Base-by-base conservation (phyloP, 2,797 vertebrate species). In the Prionace glauca region DNA sequence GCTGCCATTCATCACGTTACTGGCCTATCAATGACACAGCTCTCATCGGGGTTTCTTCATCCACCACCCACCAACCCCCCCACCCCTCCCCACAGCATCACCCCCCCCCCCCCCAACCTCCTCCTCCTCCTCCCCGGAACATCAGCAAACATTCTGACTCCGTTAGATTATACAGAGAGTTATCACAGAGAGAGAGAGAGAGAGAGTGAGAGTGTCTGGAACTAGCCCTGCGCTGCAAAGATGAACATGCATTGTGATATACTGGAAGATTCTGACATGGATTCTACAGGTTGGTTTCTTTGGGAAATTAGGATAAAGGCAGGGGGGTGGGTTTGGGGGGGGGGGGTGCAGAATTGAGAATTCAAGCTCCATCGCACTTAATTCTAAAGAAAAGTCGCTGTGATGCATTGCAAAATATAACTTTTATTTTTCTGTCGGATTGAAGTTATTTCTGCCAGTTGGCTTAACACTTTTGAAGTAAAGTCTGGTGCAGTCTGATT, bases 11-110 rank as follows among this genome's bases (percentile, higher is more conserved):
- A 99, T 99, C 99, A 99, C 98, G 98, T 98, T 98, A 98, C 98
- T 98, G 99, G 99, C 99, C 99, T 99, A 99, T 99, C 99, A 99
- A 99, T 99, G 99, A 99, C 99, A 99, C 98, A 98, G 98, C 98
- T 97, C 99, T 98, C 99, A 99, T 99, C 99, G 98, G 98, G 98
- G 98, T 99, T 99, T 98, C 99, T 99, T 98, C 50, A 56, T 56
- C 50, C 45, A 50, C 45, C 45, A 50, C 50, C 50, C 41, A 41
- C 41, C 41, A 41, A 56, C 50, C 4, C 50, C 50, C 50, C 50
- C 50, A 2, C 45, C 50, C 3, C 50, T 7, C 5, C 3, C 50
- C 50, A 4, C 50, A 56, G 50, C 50, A 56, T 56, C 50, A 7
- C 50, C 50, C 50, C 50, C 50, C 5, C 50, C 50, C 50, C 45